A percentile compares a stretch with the other conserved stretches of the same genome.
Conservation (phyloP, 2,113 vertebrate genomes). For the Piaya cayana region DNA sequence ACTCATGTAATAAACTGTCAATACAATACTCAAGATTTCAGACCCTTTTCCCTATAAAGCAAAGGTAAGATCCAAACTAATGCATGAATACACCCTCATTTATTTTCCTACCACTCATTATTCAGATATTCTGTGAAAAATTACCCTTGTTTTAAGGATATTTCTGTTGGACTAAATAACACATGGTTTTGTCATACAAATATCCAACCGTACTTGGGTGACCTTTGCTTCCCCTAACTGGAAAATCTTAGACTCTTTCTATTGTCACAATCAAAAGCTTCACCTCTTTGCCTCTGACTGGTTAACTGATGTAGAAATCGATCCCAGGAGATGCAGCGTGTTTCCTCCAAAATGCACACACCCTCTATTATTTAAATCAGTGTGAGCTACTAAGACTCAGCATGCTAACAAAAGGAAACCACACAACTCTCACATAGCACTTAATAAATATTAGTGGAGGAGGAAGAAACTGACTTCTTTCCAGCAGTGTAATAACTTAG, state of each 20-base stretch:
- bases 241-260: not conserved
- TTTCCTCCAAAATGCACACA: not conserved
- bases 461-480: not conserved
- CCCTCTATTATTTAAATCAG: not conserved
- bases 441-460: not conserved
- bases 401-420: not conserved
- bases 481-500: not conserved
- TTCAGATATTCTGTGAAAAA: not conserved
- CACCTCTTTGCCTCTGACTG: not conserved
- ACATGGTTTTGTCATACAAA: not conserved
- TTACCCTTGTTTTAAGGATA: not conserved
- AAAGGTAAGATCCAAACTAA: not conserved
- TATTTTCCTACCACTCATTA: not conserved
- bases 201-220: fast-evolving
- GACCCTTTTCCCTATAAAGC: not conserved
- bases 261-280: not conserved
- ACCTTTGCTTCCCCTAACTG: not conserved
- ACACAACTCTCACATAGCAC: not conserved
- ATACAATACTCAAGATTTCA: not conserved
- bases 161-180: not conserved
- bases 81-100: not conserved
- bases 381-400: not conserved
- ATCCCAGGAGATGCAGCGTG: not conserved
- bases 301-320: not conserved
- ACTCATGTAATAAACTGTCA: not conserved